Evolutionary conservation across 2,113 vertebrate species (phyloP), one percentile per base, ranked within the genome.

Genomic region (Melanocharis versteri): DNA sequence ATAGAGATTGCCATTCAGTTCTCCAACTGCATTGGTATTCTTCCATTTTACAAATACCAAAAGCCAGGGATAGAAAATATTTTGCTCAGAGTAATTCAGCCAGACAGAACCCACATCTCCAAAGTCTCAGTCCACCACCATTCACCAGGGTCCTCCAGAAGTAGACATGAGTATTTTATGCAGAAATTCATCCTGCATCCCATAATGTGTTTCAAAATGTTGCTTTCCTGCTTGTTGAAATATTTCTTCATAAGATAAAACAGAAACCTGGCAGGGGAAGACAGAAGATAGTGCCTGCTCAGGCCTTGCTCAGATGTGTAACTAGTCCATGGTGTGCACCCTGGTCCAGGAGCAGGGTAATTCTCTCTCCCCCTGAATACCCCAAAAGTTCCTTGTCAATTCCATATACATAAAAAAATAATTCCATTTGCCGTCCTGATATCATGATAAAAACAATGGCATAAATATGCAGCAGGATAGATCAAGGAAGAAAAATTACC

Each of bases 401-500:
- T 94, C 17, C 8, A 53, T 15, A 90, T 2, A 61, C 1, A 40
- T 26, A 35, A 31, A 54, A 62, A 68, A 40, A 18, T 19, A 37
- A 13, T 26, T 83, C 22, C 13, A 44, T 86, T 83, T 86, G 2
- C 37, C n/a, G 13, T 88, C 40, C 44, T 56, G 24, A 33, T 83
- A 64, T 40, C 20, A 75, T 88, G 71, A 58, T 75, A 77, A 90
- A 95, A 92, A 86, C 68, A 90, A 56, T 78, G 48, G 24, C 60
- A 96, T 90, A 96, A 96, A 89, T 90, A 96, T 71, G 56, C 54
- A 87, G 35, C 76, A 64, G 51, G 40, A 61, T 8, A 76, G 45
- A 96, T 93, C 69, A 95, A 96, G 73, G 56, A 77, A 85, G 57
- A 83, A 77, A 91, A 93, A 92, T 93, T 95, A 94, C 56, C 68